These are phyloP conservation scores for Pseudococcus jackbeardsleyi DNA, from an alignment of 2,888 invertebrate genomes.

Conservation along the genomic window DNA sequence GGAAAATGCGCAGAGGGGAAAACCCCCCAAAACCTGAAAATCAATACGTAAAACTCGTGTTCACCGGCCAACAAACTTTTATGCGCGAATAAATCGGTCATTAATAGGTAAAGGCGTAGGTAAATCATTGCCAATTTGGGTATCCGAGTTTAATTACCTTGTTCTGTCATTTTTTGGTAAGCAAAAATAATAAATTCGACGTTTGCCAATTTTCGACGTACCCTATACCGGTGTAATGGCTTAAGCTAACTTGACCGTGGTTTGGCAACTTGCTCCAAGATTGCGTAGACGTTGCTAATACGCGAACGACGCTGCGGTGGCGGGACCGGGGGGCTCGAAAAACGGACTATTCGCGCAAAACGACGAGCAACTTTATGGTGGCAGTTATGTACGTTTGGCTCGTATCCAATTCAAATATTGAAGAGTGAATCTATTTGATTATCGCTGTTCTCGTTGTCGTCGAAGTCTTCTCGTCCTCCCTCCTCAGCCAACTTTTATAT, in stretches of 20 bases:
- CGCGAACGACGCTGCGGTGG: not conserved
- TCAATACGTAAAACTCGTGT: conserved; percentile 6
- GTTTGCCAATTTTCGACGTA: conserved; percentile 51
- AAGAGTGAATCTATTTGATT: conserved; percentile 59
- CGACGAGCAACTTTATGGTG: conserved; percentile 58
- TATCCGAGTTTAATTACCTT: conserved; percentile 45
- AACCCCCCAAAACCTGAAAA: not conserved
- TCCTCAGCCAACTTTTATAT: not conserved
- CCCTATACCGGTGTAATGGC: conserved; percentile 53
- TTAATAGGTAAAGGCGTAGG: conserved; percentile 14
- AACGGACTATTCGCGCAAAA: conserved; percentile 50
- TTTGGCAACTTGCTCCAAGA: conserved; percentile 58
- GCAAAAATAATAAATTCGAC: conserved; percentile 36
- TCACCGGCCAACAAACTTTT: conserved; percentile 38
- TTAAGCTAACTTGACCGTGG: conserved; percentile 60
- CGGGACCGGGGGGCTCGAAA: not conserved
- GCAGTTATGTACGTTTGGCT: conserved; percentile 59
- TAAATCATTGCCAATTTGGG: conserved; percentile 36
- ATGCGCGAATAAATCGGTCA: conserved; percentile 31
- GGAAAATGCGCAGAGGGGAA: not conserved
- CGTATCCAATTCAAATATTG: conserved; percentile 58
- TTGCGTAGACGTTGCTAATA: conserved; percentile 49
- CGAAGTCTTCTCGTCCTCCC: not conserved
- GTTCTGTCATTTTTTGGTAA: conserved; percentile 47
- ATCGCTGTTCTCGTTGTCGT: conserved; percentile 51